phyloP scores from a whole-genome alignment of 2,113 vertebrate species.

The Gnathochromis pfefferi region DNA sequence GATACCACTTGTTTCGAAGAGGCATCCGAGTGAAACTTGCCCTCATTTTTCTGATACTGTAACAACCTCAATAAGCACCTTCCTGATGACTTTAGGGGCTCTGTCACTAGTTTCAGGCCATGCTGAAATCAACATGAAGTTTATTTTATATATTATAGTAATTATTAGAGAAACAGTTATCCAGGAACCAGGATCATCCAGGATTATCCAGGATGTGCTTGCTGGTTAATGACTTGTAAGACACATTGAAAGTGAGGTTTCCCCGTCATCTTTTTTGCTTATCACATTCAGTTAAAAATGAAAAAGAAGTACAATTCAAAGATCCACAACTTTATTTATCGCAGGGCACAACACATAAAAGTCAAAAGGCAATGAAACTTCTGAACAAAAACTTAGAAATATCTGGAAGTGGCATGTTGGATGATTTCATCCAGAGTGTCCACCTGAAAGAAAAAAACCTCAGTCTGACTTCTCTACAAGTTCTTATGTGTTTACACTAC shows the following conservation, averaged over 20 bases:
- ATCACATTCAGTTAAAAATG: not conserved
- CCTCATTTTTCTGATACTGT: not conserved
- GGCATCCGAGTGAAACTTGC: not conserved
- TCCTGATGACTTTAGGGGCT: not conserved
- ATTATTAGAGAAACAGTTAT: not conserved
- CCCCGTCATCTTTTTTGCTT: not conserved
- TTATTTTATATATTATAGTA: not conserved
- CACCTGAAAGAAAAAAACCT: not conserved
- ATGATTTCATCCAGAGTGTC: conserved; percentile 1
- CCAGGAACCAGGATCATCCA: not conserved
- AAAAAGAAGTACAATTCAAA: not conserved
- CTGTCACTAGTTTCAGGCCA: not conserved
- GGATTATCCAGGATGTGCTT: not conserved
- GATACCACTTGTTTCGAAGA: not conserved
- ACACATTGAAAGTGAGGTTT: not conserved
- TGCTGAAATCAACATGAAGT: not conserved
- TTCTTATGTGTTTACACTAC: not conserved
- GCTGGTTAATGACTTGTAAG: not conserved
- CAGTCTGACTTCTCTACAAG: not conserved
- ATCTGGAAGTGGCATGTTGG: not conserved
- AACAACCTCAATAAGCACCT: not conserved
- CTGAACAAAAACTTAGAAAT: not conserved
- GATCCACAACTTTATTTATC: not conserved
- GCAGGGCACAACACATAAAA: not conserved
- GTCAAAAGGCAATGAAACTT: not conserved